Percentiles rank a stretch among this genome's conserved stretches.
Conservation (phyloP, 2,797 vertebrate genomes). For the Lepus oiostolus region DNA sequence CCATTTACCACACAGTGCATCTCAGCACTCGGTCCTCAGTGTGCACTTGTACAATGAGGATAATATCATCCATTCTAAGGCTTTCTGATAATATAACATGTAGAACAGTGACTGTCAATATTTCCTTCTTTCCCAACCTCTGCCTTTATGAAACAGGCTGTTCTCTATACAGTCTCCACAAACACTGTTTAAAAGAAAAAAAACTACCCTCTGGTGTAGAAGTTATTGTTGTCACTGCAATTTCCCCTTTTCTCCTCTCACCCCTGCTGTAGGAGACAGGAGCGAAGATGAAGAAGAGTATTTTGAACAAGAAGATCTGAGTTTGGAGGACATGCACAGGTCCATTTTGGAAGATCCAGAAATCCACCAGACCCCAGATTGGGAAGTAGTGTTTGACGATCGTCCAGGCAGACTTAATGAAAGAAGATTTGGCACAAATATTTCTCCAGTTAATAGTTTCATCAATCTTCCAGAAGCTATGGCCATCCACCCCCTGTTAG, state of each 20-base stretch:
- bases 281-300: constrained; percentile 75
- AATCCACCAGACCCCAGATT: constrained; percentile 76
- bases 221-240: neutral
- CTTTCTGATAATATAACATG: neutral
- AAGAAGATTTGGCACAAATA: constrained; percentile 62
- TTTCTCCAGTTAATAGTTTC: constrained; percentile 68
- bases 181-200: neutral
- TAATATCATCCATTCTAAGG: neutral
- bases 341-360: constrained; percentile 66
- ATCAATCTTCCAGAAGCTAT: constrained; percentile 12
- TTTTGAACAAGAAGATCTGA: constrained; percentile 63
- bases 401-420: constrained; percentile 64
- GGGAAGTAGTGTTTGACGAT: constrained; percentile 77
- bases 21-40: neutral
- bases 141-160: neutral
- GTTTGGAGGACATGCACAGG: constrained; percentile 19
- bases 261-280: constrained; percentile 67
- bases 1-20: constrained; percentile 5
- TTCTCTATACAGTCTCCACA: neutral
- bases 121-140: constrained; percentile 26
- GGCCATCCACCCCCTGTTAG: constrained; percentile 16
- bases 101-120: neutral
- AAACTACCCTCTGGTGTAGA: neutral
- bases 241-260: constrained; percentile 9
- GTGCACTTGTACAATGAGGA: constrained; percentile 27